phyloP scores from a whole-genome alignment of 2,797 vertebrate genomes.

The Glossophaga mutica region DNA sequence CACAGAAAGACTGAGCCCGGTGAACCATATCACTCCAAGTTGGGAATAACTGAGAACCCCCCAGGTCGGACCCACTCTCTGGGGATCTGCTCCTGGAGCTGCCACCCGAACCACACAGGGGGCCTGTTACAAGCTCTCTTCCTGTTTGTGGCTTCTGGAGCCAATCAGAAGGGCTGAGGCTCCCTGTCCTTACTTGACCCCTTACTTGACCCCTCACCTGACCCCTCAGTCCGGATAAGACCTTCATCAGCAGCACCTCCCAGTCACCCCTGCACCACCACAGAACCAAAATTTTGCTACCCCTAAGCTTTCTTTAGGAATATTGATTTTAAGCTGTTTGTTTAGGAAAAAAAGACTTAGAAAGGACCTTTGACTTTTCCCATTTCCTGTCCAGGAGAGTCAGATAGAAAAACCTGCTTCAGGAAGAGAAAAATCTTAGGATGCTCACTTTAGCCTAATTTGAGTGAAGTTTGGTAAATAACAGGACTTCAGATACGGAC shows the following conservation, averaged over 20 bases:
- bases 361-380: not conserved
- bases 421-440: not conserved
- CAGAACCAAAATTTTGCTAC: not conserved
- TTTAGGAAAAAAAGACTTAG: not conserved
- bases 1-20: not conserved
- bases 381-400: not conserved
- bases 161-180: not conserved
- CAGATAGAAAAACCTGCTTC: not conserved
- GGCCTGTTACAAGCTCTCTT: not conserved
- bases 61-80: not conserved
- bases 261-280: conserved; percentile 50
- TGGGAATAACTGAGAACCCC: not conserved
- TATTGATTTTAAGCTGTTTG: not conserved
- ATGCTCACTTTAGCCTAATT: not conserved
- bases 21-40: not conserved
- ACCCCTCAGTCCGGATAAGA: conserved; percentile 61
- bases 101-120: not conserved
- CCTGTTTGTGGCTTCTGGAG: not conserved
- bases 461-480: not conserved
- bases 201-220: not conserved
- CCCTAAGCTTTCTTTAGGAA: not conserved
- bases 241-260: conserved; percentile 73
- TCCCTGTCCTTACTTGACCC: not conserved
- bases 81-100: not conserved
- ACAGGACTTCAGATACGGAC: not conserved